A percentile compares a stretch with the other conserved stretches of the same genome.
Evolutionary conservation across 2,888 invertebrate genomes (phyloP).

Genomic region (Calephelis perditalis): DNA sequence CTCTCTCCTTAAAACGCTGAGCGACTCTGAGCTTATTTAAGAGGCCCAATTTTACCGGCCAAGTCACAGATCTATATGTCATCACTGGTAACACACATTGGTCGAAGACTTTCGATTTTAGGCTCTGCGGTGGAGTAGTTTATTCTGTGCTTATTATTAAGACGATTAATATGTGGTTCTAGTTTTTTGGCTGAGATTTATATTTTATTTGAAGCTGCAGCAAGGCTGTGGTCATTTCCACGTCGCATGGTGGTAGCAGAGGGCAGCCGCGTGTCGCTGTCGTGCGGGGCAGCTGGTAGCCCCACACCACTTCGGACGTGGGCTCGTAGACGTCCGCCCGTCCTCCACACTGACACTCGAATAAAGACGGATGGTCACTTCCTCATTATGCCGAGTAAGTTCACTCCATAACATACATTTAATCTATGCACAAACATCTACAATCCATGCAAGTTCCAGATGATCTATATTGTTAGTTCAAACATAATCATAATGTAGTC

Average conservation of each 20-base stretch:
- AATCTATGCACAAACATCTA: background rate
- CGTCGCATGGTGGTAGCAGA: slow-evolving; percentile 80
- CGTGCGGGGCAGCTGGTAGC: slow-evolving; percentile 84
- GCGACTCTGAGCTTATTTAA: too few relatives aligned
- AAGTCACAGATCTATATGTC: too few relatives aligned
- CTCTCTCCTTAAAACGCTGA: too few relatives aligned
- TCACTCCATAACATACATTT: slow-evolving; percentile 4
- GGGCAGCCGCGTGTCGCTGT: slow-evolving; percentile 79
- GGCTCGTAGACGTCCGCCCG: slow-evolving; percentile 81
- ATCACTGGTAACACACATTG: too few relatives aligned
- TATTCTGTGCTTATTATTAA: too few relatives aligned
- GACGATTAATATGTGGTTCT: too few relatives aligned
- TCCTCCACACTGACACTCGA: slow-evolving; percentile 60
- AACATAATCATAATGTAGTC: too few relatives aligned
- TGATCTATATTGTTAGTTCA: too few relatives aligned
- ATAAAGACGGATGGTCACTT: slow-evolving; percentile 69
- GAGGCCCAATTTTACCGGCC: too few relatives aligned
- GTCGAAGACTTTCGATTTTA: too few relatives aligned
- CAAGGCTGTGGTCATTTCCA: slow-evolving; percentile 90
- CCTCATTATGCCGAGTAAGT: slow-evolving; percentile 82
- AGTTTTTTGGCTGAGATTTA: background rate
- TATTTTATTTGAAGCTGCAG: slow-evolving; percentile 80
- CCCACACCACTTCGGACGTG: slow-evolving; percentile 85
- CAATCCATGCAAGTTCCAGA: too few relatives aligned
- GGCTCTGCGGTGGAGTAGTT: too few relatives aligned